Conservation (phyloP, 1,140 invertebrate genomes). For the Penaeus indicus region DNA sequence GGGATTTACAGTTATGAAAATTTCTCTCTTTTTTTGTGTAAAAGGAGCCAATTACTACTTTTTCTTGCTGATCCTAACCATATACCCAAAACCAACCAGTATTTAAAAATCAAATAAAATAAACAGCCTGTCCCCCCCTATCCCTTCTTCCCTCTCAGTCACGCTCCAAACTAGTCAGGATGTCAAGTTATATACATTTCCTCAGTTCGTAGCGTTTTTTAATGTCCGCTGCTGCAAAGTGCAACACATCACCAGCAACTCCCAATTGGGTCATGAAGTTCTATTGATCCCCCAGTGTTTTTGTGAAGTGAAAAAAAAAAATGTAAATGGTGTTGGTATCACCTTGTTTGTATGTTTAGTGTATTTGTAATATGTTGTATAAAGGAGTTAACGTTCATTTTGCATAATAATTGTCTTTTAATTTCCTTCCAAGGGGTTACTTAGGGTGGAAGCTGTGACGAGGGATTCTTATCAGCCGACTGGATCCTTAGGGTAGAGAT, state of each 20-base stretch:
- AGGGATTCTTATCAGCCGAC: background rate
- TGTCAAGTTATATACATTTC: slow-evolving; percentile 30
- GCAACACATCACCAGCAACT: slow-evolving; percentile 41
- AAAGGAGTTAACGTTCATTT: slow-evolving; percentile 63
- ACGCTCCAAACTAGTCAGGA: slow-evolving; percentile 53
- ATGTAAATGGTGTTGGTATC: slow-evolving; percentile 60
- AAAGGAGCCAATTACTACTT: too few species aligned
- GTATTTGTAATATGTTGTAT: slow-evolving; percentile 62
- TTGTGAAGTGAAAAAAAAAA: slow-evolving; percentile 21
- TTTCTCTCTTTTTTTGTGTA: background rate
- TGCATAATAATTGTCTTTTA: slow-evolving; percentile 48
- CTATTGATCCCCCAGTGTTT: slow-evolving; percentile 47
- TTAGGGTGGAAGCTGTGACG: background rate
- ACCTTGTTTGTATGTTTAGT: slow-evolving; percentile 53
- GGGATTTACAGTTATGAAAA: too few species aligned
- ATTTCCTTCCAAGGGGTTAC: background rate
- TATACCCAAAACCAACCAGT: too few species aligned
- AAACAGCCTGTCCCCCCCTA: background rate
- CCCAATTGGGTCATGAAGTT: slow-evolving; percentile 11
- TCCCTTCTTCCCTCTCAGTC: background rate
- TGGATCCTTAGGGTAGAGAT: slow-evolving; percentile 3
- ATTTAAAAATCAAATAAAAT: background rate
- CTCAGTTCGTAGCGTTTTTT: slow-evolving; percentile 27
- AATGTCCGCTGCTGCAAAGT: slow-evolving; percentile 17
- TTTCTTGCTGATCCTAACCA: too few species aligned